Percentiles rank a stretch among this genome's conserved stretches.
These are phyloP conservation scores for Mus spicilegus DNA, from an alignment of 2,113 vertebrate species.

Conservation along the genomic window DNA sequence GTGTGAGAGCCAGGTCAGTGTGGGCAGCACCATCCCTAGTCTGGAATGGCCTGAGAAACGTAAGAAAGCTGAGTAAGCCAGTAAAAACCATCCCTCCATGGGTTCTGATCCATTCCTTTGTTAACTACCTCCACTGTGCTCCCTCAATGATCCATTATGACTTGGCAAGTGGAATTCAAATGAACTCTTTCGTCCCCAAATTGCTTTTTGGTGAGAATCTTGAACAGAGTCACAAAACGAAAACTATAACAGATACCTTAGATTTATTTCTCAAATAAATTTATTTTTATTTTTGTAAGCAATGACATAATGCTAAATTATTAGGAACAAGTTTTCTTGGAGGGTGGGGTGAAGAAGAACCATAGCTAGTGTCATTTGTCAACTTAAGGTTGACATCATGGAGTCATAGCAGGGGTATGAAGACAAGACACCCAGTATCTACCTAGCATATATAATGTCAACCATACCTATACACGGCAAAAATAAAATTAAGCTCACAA, in stretches of 20 bases:
- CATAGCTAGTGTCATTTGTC: neutral
- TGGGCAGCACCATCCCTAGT: neutral
- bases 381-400: neutral
- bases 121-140: neutral
- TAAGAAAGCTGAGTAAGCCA: neutral
- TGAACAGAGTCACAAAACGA: neutral
- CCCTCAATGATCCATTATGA: neutral
- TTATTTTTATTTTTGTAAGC: neutral
- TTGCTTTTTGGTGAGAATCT: neutral
- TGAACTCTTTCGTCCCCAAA: neutral
- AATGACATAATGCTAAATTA: neutral
- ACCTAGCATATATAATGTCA: neutral
- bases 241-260: neutral
- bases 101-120: neutral
- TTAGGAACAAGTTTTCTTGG: neutral
- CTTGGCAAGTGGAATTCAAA: neutral
- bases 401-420: neutral
- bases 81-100: neutral
- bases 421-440: neutral
- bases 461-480: neutral
- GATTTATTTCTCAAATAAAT: neutral
- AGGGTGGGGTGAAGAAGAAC: neutral
- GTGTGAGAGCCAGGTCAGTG: neutral
- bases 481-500: neutral
- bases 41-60: too few relatives aligned